Evolutionary conservation across 64 coral and sea anemone species (phyloP), one percentile per base, ranked within the genome.

Genomic region (Anthopleura sola): DNA sequence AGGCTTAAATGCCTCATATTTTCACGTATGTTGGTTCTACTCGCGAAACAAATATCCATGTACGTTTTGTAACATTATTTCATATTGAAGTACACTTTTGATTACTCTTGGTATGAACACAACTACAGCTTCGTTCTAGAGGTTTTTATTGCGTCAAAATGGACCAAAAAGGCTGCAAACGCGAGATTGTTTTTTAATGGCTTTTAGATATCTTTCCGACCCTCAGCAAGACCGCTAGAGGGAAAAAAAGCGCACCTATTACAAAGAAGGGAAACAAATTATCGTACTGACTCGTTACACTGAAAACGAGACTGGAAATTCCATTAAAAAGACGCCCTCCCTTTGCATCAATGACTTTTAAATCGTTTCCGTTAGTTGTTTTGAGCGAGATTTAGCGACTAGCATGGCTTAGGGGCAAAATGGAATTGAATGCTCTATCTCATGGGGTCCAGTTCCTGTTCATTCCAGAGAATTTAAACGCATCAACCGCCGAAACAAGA

Each of bases 171-270:
- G 29, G 66, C 66, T 29, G 66, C 66, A 34, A 34, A 14, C 24
- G 3, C 7, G 58, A 71, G 66, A 71, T 71, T 33, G n/a, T 0
- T 33, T 71, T 71, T 71, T 71, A 71, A 71, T 71, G 66, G 66
- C 66, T 32, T 34, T 1, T 11, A 16, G 28, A 34, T 71, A 71
- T 33, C 66, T 11, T 34, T 15, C 66, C 66, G 31, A 33, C 66
- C 66, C 66, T 71, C 66, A 71, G 66, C 66, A 71, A 71, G 66
- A 71, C 29, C 26, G 26, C 66, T 34, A 71, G 66, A 71, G 66
- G 34, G 66, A 71, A 71, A 71, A 68, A 71, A 71, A 71, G 66
- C 66, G 31, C 66, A 13, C 66, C 66, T 71, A 71, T 71, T 71
- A 71, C 26, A 71, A 71, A 16, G 66, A 71, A 71, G 66, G 28